These are phyloP conservation scores for Chinchilla lanigera DNA, from an alignment of 2,113 vertebrate genomes.

Conservation along the genomic window DNA sequence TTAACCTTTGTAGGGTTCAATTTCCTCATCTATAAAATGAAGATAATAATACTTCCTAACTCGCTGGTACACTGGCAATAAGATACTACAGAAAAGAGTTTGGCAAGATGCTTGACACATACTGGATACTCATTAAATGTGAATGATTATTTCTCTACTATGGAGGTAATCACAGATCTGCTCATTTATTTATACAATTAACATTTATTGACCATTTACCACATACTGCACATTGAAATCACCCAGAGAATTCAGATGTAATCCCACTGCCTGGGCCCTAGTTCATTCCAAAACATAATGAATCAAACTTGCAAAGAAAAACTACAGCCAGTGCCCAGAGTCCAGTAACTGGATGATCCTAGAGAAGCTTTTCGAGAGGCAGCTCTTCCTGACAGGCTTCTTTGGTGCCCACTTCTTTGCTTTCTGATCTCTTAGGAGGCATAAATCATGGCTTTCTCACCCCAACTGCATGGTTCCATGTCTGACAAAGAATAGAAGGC, in stretches of 20 bases:
- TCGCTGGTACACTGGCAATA: background rate
- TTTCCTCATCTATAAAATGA: constrained; percentile 10
- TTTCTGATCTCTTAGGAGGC: background rate
- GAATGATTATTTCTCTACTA: background rate
- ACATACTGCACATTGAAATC: background rate
- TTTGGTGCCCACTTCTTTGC: background rate
- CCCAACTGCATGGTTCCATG: background rate
- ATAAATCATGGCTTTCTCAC: background rate
- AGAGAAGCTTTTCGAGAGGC: background rate
- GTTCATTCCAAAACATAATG: background rate
- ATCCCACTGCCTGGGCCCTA: background rate
- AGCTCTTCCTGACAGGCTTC: background rate
- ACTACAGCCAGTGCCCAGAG: background rate
- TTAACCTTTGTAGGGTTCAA: background rate
- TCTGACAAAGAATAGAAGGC: background rate
- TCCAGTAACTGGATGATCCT: background rate
- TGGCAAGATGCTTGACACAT: background rate
- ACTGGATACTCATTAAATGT: background rate
- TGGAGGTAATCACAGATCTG: constrained; percentile 3
- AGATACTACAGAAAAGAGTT: background rate
- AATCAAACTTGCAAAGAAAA: background rate
- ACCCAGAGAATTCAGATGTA: background rate
- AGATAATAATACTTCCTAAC: background rate
- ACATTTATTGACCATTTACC: background rate
- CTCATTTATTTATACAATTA: background rate